Base-by-base conservation (phyloP, 2,888 invertebrate species). In the Uloborus plumipes region DNA sequence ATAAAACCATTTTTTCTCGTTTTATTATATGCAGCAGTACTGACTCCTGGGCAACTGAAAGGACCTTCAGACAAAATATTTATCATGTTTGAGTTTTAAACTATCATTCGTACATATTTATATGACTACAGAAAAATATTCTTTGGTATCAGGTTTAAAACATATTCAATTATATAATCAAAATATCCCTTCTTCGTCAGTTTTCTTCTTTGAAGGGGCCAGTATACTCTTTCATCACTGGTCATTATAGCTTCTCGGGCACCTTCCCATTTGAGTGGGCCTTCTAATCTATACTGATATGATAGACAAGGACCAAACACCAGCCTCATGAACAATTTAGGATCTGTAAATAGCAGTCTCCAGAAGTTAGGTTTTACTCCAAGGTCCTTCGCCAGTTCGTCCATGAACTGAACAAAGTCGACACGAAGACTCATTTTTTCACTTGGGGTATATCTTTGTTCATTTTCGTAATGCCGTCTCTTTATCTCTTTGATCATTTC, bases 161-260 rank as follows among this genome's bases (percentile, higher is more conserved):
- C 1, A n/a, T 62, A 62, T 16, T 31, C 31, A 14, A 62, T 39
- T 14, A 62, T 31, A 3, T 62, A 31, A 2, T 15, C 13, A 14
- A 62, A 31, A 31, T 39, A 4, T 15, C 31, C 31, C 11, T 62
- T 62, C n/a, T 31, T 62, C 16, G 18, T 15, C 3, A 39, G 39
- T 31, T 26, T 14, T 15, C 61, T 65, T 26, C 20, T 55, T 20
- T 58, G 49, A 15, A 82, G 22, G 22, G 82, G 82, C 20, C 31
- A 76, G 6, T 59, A 22, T 15, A 76, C 49, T 51, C 87, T 61
- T 11, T 86, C 79, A 20, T 85, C 62, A 2, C 71, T 77, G 0
- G 87, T 88, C 76, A 89, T 73, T 64, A 91, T 89, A n/a, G 90
- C 89, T 13, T 89, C 86, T 69, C 89, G 86, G 0, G 90, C 90